phyloP scores from a whole-genome alignment of 2,113 vertebrate species.

The Semnopithecus entellus region DNA sequence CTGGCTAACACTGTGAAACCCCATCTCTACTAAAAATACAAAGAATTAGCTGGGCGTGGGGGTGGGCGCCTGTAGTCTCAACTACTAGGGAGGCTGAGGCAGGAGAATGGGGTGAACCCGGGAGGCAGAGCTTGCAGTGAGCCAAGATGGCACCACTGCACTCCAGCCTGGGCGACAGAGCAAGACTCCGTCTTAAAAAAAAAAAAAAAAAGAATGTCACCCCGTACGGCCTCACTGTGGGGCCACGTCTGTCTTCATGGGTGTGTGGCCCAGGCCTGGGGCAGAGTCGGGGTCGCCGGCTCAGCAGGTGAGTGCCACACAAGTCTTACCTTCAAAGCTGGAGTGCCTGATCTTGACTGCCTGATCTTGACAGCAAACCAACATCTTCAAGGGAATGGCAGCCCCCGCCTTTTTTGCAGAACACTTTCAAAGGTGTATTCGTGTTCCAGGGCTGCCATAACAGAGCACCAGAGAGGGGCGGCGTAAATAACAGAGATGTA shows the following conservation, averaged over 20 bases:
- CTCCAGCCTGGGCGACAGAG: no score
- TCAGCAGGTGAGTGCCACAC: neutral
- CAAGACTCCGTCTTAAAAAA: no score
- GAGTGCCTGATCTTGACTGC: rapidly evolving
- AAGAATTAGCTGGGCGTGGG: no score
- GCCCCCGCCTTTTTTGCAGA: neutral
- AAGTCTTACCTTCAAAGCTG: neutral
- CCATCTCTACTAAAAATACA: no score
- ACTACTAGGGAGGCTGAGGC: no score
- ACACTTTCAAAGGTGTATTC: neutral
- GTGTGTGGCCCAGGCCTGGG: rapidly evolving
- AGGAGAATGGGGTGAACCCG: no score
- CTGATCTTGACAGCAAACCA: rapidly evolving
- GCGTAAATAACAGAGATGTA: no score
- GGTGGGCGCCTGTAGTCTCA: no score
- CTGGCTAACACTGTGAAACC: no score
- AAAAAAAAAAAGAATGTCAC: neutral
- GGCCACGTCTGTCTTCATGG: neutral
- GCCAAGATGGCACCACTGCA: no score
- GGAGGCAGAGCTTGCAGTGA: no score
- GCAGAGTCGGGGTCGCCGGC: rapidly evolving
- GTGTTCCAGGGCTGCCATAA: neutral
- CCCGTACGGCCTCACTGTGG: rapidly evolving
- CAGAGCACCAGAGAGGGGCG: neutral
- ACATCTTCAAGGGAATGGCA: rapidly evolving